A percentile compares a stretch with the other conserved stretches of the same genome.
Conservation (phyloP, 2,113 vertebrate species). For the Anguilla rostrata region DNA sequence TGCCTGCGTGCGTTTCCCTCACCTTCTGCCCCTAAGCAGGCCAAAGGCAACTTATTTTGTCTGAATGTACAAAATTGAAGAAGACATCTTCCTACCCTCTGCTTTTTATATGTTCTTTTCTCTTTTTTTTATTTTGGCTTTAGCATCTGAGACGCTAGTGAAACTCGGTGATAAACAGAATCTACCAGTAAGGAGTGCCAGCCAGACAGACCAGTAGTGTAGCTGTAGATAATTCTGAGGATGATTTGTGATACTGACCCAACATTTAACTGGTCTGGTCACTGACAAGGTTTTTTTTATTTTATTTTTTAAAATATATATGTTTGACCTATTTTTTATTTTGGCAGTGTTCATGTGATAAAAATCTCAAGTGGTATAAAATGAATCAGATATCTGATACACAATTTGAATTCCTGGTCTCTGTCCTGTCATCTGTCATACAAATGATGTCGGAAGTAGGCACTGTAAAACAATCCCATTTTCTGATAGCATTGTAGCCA, state of each 20-base stretch:
- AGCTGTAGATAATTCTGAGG: not conserved
- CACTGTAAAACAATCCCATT: not conserved
- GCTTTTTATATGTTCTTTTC: slow-evolving; percentile 58
- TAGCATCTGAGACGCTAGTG: slow-evolving; percentile 36
- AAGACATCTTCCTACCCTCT: slow-evolving; percentile 62
- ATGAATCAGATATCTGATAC: not conserved
- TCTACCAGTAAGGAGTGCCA: slow-evolving; percentile 15
- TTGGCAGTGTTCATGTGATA: not conserved
- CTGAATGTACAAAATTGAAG: slow-evolving; percentile 71
- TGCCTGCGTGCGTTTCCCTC: slow-evolving; percentile 70
- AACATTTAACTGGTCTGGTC: not conserved
- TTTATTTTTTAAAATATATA: not conserved
- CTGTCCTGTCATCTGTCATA: not conserved
- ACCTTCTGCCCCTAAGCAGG: slow-evolving; percentile 75
- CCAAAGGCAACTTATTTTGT: slow-evolving; percentile 73
- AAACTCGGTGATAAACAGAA: slow-evolving; percentile 23
- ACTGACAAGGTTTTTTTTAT: not conserved
- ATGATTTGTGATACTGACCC: not conserved
- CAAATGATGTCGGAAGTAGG: not conserved
- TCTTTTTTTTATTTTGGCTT: slow-evolving; percentile 42
- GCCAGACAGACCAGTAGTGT: not conserved
- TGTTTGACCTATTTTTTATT: not conserved
- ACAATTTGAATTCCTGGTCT: not conserved
- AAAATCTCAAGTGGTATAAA: not conserved
- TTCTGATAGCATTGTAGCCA: not conserved